Evolutionary conservation across 2,113 vertebrate species (phyloP).

Genomic region (Acanthisitta chloris): DNA sequence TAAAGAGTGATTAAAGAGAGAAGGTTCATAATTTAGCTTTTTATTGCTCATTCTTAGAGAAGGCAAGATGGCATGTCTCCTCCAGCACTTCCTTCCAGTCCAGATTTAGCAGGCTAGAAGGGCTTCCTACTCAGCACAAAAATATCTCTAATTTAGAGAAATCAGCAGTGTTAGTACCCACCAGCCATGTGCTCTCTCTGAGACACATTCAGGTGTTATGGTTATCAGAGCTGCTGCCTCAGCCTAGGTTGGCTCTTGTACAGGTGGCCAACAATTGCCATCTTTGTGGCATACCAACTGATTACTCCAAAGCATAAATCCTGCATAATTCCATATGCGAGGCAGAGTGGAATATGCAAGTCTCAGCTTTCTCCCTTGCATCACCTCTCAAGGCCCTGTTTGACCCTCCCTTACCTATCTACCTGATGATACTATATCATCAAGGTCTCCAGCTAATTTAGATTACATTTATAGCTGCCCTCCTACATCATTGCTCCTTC

Average conservation of each 20-base stretch:
- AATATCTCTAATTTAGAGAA: not conserved
- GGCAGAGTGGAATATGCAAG: not conserved
- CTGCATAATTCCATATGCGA: rapidly evolving
- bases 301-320: not conserved
- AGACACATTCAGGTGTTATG: not conserved
- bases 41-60: not conserved
- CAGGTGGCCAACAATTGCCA: not conserved
- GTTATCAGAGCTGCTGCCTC: not conserved
- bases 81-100: not conserved
- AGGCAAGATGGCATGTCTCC: not conserved
- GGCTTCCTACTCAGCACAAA: not conserved
- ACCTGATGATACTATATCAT: not conserved
- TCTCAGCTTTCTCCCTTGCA: not conserved
- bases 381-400: not conserved
- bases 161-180: not conserved
- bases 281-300: not conserved
- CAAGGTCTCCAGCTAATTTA: not conserved
- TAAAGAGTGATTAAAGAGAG: not conserved
- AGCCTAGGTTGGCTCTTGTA: not conserved
- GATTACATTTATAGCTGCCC: not conserved
- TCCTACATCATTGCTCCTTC: not conserved
- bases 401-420: not conserved
- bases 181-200: not conserved
- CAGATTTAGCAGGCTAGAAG: not conserved
- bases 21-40: not conserved